Conservation (phyloP, 2,113 vertebrate genomes). For the Lutjanus erythropterus region DNA sequence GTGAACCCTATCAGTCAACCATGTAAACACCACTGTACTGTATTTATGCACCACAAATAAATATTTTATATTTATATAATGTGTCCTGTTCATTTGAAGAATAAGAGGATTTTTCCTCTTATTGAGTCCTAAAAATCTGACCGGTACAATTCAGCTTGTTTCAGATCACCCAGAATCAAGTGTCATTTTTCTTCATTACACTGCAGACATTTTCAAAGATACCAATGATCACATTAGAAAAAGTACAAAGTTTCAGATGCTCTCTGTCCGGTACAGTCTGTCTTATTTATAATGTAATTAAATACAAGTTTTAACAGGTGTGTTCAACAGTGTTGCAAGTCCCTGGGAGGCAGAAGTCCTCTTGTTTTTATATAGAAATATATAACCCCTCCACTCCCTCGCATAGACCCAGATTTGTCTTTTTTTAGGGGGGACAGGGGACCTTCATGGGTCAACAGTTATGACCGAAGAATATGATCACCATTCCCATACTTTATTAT, state of each 20-base stretch:
- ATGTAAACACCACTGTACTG: slow-evolving; percentile 37
- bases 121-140: neutral
- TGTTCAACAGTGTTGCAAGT: neutral
- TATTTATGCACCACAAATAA: slow-evolving; percentile 73
- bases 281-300: neutral
- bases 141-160: neutral
- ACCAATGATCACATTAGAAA: neutral
- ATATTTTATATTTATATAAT: slow-evolving; percentile 52
- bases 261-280: neutral
- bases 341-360: neutral
- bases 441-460: no score
- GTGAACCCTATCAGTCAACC: slow-evolving; percentile 2
- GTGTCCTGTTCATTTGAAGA: slow-evolving; percentile 13
- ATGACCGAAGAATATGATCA: no score
- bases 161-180: neutral
- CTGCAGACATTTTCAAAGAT: neutral
- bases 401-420: no score
- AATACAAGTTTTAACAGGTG: neutral
- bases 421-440: no score
- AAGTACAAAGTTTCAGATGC: neutral
- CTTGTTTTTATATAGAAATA: no score
- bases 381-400: no score
- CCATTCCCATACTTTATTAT: no score
- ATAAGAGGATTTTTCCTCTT: neutral
- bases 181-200: neutral